These are phyloP conservation scores for Candoia aspera DNA, from an alignment of 2,113 vertebrate species.

Conservation along the genomic window DNA sequence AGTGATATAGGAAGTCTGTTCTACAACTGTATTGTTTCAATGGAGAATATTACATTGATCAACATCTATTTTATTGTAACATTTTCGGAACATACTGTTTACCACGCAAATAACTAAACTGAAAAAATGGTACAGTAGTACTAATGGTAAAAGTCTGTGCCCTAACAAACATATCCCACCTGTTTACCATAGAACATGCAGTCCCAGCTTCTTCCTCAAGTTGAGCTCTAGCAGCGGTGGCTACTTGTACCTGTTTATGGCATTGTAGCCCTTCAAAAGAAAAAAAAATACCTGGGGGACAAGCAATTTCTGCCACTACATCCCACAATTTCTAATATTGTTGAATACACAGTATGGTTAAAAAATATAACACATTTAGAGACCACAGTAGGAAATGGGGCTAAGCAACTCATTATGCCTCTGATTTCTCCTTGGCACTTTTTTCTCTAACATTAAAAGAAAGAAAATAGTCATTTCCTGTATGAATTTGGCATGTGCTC, in stretches of 20 bases:
- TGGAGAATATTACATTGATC: neutral
- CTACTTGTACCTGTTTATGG: neutral
- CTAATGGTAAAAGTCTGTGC: neutral
- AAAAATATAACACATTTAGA: neutral
- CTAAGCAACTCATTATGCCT: neutral
- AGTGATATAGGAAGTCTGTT: neutral
- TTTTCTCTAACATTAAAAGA: neutral
- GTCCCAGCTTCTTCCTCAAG: neutral
- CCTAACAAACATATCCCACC: neutral
- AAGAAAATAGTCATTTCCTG: neutral
- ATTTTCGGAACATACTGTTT: neutral
- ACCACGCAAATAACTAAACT: neutral
- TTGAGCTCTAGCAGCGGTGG: neutral
- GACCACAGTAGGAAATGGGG: neutral
- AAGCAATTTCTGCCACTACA: neutral
- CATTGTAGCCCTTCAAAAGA: neutral
- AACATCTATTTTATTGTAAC: neutral
- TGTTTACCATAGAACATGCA: neutral
- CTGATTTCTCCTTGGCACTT: fast-evolving
- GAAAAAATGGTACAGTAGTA: neutral
- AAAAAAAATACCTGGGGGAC: neutral
- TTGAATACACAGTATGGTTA: neutral
- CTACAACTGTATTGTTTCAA: neutral
- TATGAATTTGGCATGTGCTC: neutral
- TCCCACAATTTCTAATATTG: neutral